Evolutionary conservation across 2,888 invertebrate genomes (phyloP).

Genomic region (Silvanus unidentatus): DNA sequence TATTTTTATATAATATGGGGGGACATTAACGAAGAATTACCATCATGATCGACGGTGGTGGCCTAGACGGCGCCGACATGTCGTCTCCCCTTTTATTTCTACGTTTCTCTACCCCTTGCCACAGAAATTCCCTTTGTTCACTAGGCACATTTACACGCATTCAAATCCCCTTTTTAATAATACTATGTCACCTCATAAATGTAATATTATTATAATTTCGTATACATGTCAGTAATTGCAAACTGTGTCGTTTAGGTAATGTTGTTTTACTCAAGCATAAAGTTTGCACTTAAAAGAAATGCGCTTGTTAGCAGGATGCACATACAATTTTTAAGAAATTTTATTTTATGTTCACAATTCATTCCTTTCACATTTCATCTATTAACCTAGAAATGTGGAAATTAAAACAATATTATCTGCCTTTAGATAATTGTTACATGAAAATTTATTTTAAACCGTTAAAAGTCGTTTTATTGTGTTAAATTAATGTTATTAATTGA

Average conservation of each 20-base stretch:
- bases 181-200: not conserved
- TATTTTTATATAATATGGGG: no score
- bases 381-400: no score
- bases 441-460: not conserved
- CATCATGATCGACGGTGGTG: slow-evolving; percentile 6
- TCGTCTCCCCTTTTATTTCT: slow-evolving; percentile 10
- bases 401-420: not conserved
- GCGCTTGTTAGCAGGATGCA: no score
- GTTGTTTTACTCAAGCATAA: no score
- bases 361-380: no score
- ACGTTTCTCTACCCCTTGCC: not conserved
- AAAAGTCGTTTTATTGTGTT: not conserved
- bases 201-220: no score
- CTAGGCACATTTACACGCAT: not conserved
- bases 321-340: no score
- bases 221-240: no score
- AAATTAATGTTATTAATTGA: not conserved
- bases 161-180: not conserved
- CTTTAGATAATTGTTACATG: not conserved
- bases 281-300: no score
- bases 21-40: slow-evolving; percentile 5
- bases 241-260: no score
- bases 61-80: slow-evolving; percentile 12
- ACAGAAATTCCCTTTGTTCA: slow-evolving; percentile 12
- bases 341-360: no score